Evolutionary conservation across 2,797 vertebrate genomes (phyloP), one percentile per base, ranked within the genome.

Genomic region (Valencia hispanica): DNA sequence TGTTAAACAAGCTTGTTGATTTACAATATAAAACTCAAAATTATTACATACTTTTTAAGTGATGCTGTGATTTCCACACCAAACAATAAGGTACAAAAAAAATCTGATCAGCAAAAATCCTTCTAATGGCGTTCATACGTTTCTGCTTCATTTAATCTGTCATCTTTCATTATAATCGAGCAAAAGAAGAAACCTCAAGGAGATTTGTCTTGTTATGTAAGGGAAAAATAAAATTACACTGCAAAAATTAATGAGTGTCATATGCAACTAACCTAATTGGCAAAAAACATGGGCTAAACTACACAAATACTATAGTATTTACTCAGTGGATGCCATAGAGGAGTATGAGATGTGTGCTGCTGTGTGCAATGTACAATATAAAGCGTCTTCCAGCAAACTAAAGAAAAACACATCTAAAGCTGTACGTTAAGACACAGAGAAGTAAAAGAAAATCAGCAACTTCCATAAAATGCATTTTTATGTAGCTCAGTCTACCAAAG

Each of bases 221-320:
- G 53, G 2, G 36, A 69, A 7, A 69, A 77, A 83, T 69, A 68
- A 65, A 83, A 81, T 72, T 1, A 72, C 25, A 45, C 25, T 48
- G 57, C 65, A 83, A 69, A 36, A n/a, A 73, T 57, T 74, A 84
- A 84, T 72, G 55, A 66, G 36, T 41, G 72, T 87, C 84, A 89
- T 84, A 80, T 79, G 82, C 63, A 79, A 34, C 78, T 81, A 79
- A 91, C 51, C 68, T 70, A 86, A 87, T 89, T 65, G 89, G 68
- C 50, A 41, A 59, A 69, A 72, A 78, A 79, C 74, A 59, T 80
- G 70, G 79, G 53, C 50, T 65, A 72, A 85, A 79, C 78, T 34
- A 51, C 10, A 36, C 45, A 80, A 89, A 87, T 83, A 88, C 90
- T 74, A 36, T 68, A 41, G 81, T 63, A 84, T 86, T 91, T 84